These are phyloP conservation scores for Teleiodes luculella DNA, from an alignment of 2,888 invertebrate species.

Conservation along the genomic window DNA sequence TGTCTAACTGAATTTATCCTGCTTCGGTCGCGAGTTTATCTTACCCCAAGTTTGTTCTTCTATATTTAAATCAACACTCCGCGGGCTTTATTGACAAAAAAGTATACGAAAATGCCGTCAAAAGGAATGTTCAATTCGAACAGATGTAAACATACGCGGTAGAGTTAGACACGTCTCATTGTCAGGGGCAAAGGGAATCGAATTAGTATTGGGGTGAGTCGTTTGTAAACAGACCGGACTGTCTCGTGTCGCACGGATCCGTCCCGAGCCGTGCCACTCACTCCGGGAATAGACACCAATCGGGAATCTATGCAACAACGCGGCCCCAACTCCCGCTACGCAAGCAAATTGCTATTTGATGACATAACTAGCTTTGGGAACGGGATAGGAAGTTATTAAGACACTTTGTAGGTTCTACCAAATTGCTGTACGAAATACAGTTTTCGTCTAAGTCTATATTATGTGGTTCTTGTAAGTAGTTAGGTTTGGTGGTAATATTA, in stretches of 20 bases:
- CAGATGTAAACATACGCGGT: not conserved
- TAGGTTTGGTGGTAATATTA: too few relatives aligned
- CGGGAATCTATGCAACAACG: not conserved
- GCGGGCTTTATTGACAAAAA: not conserved
- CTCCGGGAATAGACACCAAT: not conserved
- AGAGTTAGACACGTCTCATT: not conserved
- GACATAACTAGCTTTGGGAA: slow-evolving; percentile 2
- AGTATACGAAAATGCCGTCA: not conserved
- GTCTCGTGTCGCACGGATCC: not conserved
- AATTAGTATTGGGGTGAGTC: slow-evolving; percentile 1
- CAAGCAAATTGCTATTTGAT: slow-evolving; percentile 1
- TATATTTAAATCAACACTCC: slow-evolving; percentile 5
- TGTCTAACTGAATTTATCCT: slow-evolving; percentile 2
- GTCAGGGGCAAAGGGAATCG: slow-evolving; percentile 7
- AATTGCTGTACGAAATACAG: too few relatives aligned
- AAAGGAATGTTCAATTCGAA: slow-evolving; percentile 1
- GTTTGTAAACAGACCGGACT: not conserved
- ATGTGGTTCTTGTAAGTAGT: too few relatives aligned
- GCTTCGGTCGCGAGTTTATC: not conserved
- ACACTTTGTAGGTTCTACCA: too few relatives aligned
- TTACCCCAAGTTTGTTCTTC: not conserved
- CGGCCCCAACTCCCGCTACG: not conserved
- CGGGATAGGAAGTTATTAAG: not conserved
- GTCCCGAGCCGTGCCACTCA: too few relatives aligned
- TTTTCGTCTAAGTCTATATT: too few relatives aligned